Percentiles rank a stretch among this genome's conserved stretches.
These are phyloP conservation scores for Anguilla obscura DNA, from an alignment of 2,797 vertebrate genomes.

Conservation along the genomic window DNA sequence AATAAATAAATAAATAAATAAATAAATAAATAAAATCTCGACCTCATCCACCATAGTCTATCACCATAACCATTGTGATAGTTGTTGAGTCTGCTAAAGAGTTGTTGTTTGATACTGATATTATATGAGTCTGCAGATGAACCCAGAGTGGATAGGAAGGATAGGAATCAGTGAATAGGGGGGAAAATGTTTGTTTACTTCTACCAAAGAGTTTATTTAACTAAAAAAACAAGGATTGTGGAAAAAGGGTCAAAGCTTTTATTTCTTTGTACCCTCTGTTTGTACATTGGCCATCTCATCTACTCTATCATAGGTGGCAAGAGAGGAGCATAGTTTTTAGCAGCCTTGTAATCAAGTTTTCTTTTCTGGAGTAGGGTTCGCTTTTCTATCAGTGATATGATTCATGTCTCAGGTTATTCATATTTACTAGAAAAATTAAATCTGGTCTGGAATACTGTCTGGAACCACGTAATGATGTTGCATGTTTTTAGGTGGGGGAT, in stretches of 20 bases:
- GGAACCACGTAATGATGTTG: background rate
- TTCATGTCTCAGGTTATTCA: constrained; percentile 2
- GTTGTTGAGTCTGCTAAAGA: background rate
- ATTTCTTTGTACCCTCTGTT: background rate
- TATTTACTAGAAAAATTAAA: background rate
- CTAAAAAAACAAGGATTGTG: background rate
- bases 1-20: background rate
- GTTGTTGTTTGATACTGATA: background rate
- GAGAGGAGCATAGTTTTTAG: background rate
- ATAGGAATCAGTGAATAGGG: background rate
- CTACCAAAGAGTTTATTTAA: background rate
- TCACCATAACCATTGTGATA: background rate
- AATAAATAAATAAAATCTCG: background rate
- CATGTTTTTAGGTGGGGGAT: background rate
- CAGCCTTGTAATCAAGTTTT: background rate
- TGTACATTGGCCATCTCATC: background rate
- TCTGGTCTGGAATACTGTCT: constrained; percentile 7
- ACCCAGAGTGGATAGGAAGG: background rate
- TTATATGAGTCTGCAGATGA: background rate
- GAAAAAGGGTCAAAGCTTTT: background rate
- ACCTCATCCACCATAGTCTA: background rate
- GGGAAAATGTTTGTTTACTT: background rate
- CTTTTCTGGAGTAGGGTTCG: background rate
- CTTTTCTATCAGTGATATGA: background rate
- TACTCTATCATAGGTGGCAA: background rate